These are phyloP conservation scores for Cyaniris semiargus DNA, from an alignment of 2,888 invertebrate species.

Conservation along the genomic window DNA sequence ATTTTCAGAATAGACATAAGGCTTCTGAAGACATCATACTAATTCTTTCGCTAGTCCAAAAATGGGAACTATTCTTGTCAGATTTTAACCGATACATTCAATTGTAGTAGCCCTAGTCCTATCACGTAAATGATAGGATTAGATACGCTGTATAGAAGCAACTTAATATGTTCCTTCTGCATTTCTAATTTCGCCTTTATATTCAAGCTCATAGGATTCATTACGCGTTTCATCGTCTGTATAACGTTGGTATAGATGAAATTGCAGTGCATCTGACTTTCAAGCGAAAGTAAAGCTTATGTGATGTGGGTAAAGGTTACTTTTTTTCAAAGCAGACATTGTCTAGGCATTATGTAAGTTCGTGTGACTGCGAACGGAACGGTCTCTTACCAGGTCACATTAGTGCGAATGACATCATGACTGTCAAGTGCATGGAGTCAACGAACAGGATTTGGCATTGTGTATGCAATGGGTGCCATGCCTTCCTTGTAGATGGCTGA, in stretches of 20 bases:
- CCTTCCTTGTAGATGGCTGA: slow-evolving; percentile 54
- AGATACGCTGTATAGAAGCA: slow-evolving; percentile 48
- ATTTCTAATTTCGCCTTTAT: slow-evolving; percentile 48
- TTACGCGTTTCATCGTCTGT: slow-evolving; percentile 32
- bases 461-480: slow-evolving; percentile 73
- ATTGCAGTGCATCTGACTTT: slow-evolving; percentile 49
- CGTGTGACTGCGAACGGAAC: slow-evolving; percentile 71
- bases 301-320: slow-evolving; percentile 55
- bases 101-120: slow-evolving; percentile 53
- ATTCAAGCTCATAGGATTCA: slow-evolving; percentile 48
- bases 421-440: slow-evolving; percentile 76
- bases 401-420: slow-evolving; percentile 73
- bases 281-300: slow-evolving; percentile 69
- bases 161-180: slow-evolving; percentile 44
- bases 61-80: neutral
- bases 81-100: neutral
- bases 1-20: too few species aligned
- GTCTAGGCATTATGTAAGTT: slow-evolving; percentile 74
- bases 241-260: slow-evolving; percentile 48
- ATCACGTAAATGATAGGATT: slow-evolving; percentile 72
- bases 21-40: too few species aligned
- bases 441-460: slow-evolving; percentile 74
- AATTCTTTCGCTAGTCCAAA: neutral
- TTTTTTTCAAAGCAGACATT: slow-evolving; percentile 58
- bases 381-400: slow-evolving; percentile 75